These are phyloP conservation scores for Apodemia zela DNA, from an alignment of 2,888 invertebrate species.

Conservation along the genomic window DNA sequence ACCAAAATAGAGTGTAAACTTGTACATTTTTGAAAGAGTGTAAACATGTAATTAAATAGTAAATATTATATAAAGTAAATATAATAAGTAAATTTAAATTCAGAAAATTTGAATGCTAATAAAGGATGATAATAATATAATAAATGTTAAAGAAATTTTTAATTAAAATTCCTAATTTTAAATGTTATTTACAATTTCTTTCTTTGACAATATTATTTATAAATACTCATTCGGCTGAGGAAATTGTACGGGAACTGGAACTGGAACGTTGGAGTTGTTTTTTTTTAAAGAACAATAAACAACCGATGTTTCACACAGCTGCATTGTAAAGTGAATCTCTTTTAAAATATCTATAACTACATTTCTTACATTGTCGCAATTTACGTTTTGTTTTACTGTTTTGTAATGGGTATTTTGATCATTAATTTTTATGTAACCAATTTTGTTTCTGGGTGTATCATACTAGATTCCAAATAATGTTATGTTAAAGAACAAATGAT, in stretches of 20 bases:
- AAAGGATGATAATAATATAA: background rate
- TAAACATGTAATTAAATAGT: too few species aligned
- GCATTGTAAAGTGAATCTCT: constrained; percentile 17
- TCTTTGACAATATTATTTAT: background rate
- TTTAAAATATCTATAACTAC: constrained; percentile 13
- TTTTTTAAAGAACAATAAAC: constrained; percentile 5
- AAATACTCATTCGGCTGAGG: background rate
- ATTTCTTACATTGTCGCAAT: background rate
- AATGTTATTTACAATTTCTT: background rate
- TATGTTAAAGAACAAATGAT: too few species aligned
- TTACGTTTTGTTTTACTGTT: background rate
- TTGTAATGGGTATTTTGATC: too few species aligned
- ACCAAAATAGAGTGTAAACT: too few species aligned
- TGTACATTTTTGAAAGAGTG: too few species aligned
- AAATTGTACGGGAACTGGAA: background rate
- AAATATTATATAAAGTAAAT: too few species aligned
- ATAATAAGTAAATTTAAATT: too few species aligned
- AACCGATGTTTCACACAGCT: constrained; percentile 11
- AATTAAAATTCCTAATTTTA: background rate
- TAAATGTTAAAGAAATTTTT: too few species aligned
- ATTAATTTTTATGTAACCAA: too few species aligned
- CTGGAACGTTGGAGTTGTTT: background rate
- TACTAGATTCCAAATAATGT: too few species aligned
- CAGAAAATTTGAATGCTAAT: background rate
- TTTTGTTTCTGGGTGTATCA: too few species aligned